phyloP scores from a whole-genome alignment of 1,140 invertebrate species.

The Vanessa atalanta region DNA sequence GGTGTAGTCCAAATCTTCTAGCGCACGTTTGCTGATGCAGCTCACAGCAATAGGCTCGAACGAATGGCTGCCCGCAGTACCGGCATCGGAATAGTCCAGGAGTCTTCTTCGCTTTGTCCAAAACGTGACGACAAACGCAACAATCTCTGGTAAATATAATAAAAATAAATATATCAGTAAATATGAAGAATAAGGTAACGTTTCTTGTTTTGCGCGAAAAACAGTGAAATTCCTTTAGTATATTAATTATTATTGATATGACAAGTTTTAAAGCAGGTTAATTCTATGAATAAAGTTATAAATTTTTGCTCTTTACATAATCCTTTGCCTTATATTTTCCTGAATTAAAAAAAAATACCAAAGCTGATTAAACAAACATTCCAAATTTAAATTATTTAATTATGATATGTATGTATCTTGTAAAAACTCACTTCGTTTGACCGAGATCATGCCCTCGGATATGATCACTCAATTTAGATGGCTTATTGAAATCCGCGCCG shows the following conservation, averaged over 20 bases:
- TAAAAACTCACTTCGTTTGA: constrained; percentile 51
- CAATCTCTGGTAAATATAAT: constrained; percentile 51
- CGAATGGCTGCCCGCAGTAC: constrained; percentile 63
- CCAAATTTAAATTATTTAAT: neutral
- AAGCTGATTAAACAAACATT: too few relatives aligned
- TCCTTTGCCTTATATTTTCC: too few relatives aligned
- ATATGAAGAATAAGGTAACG: neutral
- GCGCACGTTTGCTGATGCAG: constrained; percentile 64
- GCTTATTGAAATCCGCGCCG: constrained; percentile 53
- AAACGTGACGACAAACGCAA: constrained; percentile 59
- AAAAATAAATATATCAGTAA: neutral
- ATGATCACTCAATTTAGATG: constrained; percentile 61
- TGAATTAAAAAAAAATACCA: too few relatives aligned
- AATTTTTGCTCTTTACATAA: too few relatives aligned
- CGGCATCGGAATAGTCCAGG: constrained; percentile 53
- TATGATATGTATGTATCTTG: neutral
- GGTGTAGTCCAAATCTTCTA: constrained; percentile 36
- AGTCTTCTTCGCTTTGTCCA: constrained; percentile 39
- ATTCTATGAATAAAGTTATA: too few relatives aligned
- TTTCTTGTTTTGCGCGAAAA: too few relatives aligned
- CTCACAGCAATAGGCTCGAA: constrained; percentile 68
- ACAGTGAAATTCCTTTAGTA: too few relatives aligned
- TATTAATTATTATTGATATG: too few relatives aligned
- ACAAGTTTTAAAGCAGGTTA: too few relatives aligned
- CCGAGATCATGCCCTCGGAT: constrained; percentile 57